Conservation (phyloP, 2,888 invertebrate species). For the Nymphalis c-album region DNA sequence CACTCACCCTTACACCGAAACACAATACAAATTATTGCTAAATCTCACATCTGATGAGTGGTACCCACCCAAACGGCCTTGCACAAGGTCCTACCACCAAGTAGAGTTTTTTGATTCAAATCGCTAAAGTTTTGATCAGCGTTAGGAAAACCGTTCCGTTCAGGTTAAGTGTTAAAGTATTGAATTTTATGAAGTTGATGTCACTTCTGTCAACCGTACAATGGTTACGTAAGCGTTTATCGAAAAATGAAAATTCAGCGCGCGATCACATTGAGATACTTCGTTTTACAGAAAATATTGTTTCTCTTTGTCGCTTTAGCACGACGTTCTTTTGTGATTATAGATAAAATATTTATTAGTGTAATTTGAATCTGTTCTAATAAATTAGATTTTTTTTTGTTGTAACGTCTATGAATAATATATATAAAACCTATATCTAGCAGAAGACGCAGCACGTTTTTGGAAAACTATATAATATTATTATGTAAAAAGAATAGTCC, state of each 20-base stretch:
- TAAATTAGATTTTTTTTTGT: not conserved
- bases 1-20: no score
- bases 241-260: constrained; percentile 12
- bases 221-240: constrained; percentile 12
- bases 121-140: no score
- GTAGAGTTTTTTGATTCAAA: no score
- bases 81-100: no score
- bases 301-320: not conserved
- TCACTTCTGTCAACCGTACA: not conserved
- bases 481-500: not conserved
- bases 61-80: no score
- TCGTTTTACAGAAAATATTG: not conserved
- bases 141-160: no score
- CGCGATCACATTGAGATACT: not conserved
- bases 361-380: not conserved
- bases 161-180: no score
- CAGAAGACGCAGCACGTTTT: not conserved
- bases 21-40: no score
- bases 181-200: not conserved
- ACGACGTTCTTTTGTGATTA: not conserved
- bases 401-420: not conserved
- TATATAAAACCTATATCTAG: not conserved
- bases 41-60: no score
- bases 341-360: not conserved
- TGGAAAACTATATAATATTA: not conserved